A percentile compares a stretch with the other conserved stretches of the same genome.
Conservation (phyloP, 2,888 invertebrate genomes). For the Synanthedon myopaeformis region DNA sequence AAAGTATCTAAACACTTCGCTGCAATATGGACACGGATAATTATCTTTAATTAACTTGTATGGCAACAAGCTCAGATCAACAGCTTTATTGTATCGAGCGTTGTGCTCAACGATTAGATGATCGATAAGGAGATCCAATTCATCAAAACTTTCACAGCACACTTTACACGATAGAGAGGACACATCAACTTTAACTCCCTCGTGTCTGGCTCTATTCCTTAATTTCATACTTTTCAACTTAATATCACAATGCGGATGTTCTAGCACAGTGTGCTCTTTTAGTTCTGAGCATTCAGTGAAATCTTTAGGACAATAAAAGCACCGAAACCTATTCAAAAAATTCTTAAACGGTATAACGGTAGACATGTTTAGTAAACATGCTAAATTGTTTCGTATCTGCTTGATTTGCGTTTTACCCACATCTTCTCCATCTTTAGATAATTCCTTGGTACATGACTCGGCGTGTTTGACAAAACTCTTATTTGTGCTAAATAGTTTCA, state of each 20-base stretch:
- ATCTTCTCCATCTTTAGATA: constrained; percentile 2
- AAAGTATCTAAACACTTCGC: constrained; percentile 33
- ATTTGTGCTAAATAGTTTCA: constrained; percentile 32
- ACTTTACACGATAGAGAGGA: constrained; percentile 36
- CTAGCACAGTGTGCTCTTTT: constrained; percentile 33
- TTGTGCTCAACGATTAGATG: constrained; percentile 34
- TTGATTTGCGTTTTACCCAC: constrained; percentile 8
- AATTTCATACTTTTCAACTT: constrained; percentile 37
- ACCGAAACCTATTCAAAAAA: constrained; percentile 42
- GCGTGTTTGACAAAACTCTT: constrained; percentile 40
- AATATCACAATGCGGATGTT: constrained; percentile 43
- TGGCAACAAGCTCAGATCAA: constrained; percentile 27
- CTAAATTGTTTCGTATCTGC: constrained; percentile 50
- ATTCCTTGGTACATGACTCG: constrained; percentile 23
- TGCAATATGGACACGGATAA: constrained; percentile 40
- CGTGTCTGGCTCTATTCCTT: constrained; percentile 46
- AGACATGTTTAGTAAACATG: constrained; percentile 44
- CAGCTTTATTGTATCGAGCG: constrained; percentile 23
- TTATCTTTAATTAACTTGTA: constrained; percentile 36
- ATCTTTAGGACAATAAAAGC: constrained; percentile 51
- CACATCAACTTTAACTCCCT: constrained; percentile 45
- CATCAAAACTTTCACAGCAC: constrained; percentile 24
- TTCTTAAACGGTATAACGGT: constrained; percentile 50
- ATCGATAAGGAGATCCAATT: constrained; percentile 25
- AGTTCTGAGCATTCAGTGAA: constrained; percentile 38